phyloP scores from a whole-genome alignment of 2,888 invertebrate species.

The Mythimna pallens region DNA sequence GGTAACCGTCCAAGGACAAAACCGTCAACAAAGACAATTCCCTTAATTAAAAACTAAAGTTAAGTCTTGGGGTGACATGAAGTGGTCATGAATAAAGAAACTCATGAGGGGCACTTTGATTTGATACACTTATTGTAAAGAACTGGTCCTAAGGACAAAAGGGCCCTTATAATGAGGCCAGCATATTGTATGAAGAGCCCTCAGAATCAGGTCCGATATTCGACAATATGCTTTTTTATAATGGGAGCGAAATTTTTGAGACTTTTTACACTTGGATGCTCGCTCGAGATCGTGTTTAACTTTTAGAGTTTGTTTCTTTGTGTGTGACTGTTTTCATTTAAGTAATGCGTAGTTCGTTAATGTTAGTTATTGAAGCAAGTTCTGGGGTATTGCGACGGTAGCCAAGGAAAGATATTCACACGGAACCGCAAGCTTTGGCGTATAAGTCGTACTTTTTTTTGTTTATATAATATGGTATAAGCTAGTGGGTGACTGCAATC shows the following conservation, averaged over 20 bases:
- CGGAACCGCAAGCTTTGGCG: background rate
- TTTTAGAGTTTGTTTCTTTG: constrained; percentile 58
- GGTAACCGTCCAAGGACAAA: constrained; percentile 39
- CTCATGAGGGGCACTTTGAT: constrained; percentile 85
- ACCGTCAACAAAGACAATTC: constrained; percentile 73
- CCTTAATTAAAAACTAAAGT: constrained; percentile 84
- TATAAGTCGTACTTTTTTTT: no score
- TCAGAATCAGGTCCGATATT: constrained; percentile 81
- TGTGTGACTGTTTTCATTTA: constrained; percentile 42
- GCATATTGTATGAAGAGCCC: constrained; percentile 88
- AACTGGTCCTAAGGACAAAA: constrained; percentile 90
- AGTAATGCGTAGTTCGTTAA: constrained; percentile 23
- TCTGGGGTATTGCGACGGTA: background rate
- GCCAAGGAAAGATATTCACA: background rate
- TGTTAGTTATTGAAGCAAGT: background rate
- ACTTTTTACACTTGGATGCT: constrained; percentile 70
- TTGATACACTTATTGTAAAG: constrained; percentile 88
- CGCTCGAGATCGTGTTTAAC: constrained; percentile 63
- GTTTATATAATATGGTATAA: no score
- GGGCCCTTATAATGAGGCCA: constrained; percentile 89
- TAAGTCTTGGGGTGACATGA: constrained; percentile 78
- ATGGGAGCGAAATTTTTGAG: constrained; percentile 75
- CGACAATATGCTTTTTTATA: constrained; percentile 86
- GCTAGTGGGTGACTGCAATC: no score
- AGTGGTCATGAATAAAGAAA: constrained; percentile 86